Conservation (phyloP, 1,140 invertebrate species). For the Macrobrachium rosenbergii region DNA sequence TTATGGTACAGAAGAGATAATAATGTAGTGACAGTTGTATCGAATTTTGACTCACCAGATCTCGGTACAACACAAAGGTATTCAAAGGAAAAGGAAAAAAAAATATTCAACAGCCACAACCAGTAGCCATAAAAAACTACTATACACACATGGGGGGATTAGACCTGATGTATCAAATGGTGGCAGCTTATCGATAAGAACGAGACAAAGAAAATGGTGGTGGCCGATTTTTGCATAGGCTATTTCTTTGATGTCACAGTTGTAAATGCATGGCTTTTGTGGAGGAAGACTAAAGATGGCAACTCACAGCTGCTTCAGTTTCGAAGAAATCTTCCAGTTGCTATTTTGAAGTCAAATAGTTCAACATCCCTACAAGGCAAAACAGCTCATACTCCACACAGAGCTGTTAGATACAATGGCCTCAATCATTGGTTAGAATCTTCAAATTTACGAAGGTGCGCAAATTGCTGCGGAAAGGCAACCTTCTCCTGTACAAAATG, state of each 20-base stretch:
- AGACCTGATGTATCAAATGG: slow-evolving; percentile 2
- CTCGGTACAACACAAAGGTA: slow-evolving; percentile 8
- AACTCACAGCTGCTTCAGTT: not conserved
- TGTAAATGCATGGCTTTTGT: no score
- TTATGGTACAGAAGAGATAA: not conserved
- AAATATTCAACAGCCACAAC: not conserved
- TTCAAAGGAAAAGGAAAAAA: slow-evolving; percentile 20
- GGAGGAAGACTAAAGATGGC: not conserved
- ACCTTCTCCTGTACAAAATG: no score
- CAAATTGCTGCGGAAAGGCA: no score
- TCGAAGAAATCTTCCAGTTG: not conserved
- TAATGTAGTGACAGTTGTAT: slow-evolving; percentile 8
- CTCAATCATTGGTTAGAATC: no score
- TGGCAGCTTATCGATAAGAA: not conserved
- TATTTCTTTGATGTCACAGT: slow-evolving; percentile 19
- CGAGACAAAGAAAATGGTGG: slow-evolving; percentile 7
- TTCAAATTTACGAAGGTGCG: no score
- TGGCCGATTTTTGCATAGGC: not conserved
- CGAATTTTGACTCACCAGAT: no score
- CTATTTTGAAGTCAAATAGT: not conserved
- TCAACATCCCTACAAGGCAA: not conserved
- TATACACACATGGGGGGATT: not conserved
- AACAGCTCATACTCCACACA: not conserved
- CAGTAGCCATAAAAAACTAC: slow-evolving; percentile 20
- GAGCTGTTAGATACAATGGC: no score